phyloP scores from a whole-genome alignment of 2,113 vertebrate genomes.

The Pollimyrus isidori region DNA sequence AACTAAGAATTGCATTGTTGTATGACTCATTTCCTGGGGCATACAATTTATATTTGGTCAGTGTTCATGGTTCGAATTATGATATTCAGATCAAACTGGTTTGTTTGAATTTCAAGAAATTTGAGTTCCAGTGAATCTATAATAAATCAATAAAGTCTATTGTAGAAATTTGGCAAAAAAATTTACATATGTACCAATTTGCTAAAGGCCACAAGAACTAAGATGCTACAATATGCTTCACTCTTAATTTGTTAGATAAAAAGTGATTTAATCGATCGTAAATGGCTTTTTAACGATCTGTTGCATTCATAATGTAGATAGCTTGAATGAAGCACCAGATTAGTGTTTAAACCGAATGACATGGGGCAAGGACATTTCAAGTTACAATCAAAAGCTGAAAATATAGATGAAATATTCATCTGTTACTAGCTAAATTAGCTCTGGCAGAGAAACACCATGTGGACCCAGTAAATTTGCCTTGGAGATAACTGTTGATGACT shows the following conservation, averaged over 20 bases:
- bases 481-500: background rate
- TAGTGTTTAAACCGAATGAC: background rate
- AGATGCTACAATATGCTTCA: background rate
- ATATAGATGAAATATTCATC: background rate
- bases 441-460: background rate
- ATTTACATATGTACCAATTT: background rate
- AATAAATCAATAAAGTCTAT: background rate
- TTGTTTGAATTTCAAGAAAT: too few species aligned
- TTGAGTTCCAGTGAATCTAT: background rate
- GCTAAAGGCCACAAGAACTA: background rate
- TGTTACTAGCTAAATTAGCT: background rate
- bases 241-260: background rate
- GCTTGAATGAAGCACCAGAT: background rate
- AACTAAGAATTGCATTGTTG: too few species aligned
- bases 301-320: background rate
- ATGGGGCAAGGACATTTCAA: background rate
- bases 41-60: too few species aligned
- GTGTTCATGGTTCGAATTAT: too few species aligned
- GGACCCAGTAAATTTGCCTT: background rate
- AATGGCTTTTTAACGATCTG: slow-evolving; percentile 2
- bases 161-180: background rate
- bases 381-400: background rate
- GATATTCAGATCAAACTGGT: too few species aligned
- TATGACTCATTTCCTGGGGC: too few species aligned
- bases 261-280: background rate